Conservation (phyloP, 2,888 invertebrate genomes). For the Holacanthella duospinosa region DNA sequence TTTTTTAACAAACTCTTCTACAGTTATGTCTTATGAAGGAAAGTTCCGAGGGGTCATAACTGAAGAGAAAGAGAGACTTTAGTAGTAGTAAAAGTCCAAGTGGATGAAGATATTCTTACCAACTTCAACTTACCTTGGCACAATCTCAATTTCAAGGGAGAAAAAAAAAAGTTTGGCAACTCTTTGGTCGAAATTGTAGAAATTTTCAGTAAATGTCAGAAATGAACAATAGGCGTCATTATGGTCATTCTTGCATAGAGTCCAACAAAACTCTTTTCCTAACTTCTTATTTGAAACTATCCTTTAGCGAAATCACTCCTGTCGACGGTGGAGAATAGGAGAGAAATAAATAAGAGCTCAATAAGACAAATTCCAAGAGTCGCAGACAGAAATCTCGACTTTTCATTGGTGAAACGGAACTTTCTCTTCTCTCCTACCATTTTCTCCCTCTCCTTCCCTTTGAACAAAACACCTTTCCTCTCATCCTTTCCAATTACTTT, state of each 20-base stretch:
- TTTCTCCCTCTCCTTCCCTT: not conserved
- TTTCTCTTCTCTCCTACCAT: not conserved
- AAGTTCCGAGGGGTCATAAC: not conserved
- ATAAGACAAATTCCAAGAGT: conserved; percentile 29
- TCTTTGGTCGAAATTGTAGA: conserved; percentile 32
- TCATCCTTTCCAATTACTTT: not conserved
- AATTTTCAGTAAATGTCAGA: conserved; percentile 37
- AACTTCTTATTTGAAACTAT: not conserved
- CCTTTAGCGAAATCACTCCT: not conserved
- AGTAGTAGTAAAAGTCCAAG: not conserved
- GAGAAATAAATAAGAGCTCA: conserved; percentile 38
- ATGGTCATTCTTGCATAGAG: conserved; percentile 38
- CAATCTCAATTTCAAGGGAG: conserved; percentile 31
- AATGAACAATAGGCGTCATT: conserved; percentile 38
- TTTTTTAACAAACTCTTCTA: no score
- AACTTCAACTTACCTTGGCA: conserved; percentile 35
- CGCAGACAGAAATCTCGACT: no score
- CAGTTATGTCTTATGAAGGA: no score
- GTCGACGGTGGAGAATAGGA: no score
- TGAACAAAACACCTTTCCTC: not conserved
- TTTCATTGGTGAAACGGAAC: conserved; percentile 13
- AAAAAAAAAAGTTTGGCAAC: conserved; percentile 25
- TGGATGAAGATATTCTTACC: not conserved
- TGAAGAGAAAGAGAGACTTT: not conserved
- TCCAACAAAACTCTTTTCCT: conserved; percentile 15